phyloP scores from a whole-genome alignment of 2,888 invertebrate genomes.

The Cryptocephalus moraei region DNA sequence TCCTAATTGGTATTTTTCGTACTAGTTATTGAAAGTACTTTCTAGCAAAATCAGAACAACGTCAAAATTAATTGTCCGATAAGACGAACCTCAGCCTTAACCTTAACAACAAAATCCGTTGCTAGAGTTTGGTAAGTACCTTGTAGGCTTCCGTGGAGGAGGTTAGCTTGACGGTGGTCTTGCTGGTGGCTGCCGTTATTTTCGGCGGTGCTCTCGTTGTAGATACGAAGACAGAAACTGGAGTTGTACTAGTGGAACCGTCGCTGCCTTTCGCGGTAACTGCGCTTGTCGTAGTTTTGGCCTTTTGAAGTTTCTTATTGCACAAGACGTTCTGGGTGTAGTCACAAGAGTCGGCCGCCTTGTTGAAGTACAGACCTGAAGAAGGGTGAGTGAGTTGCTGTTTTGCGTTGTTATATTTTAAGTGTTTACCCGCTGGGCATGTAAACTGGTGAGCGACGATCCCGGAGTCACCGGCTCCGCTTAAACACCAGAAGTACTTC shows the following conservation, averaged over 20 bases:
- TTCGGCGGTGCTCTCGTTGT: conserved; percentile 26
- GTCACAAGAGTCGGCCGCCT: conserved; percentile 85
- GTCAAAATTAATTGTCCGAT: no score
- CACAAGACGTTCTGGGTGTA: conserved; percentile 81
- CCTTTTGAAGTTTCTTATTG: conserved; percentile 49
- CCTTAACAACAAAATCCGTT: no score
- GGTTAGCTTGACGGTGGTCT: conserved; percentile 27
- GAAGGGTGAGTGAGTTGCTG: neutral
- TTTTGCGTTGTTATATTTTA: neutral
- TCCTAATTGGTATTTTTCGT: neutral
- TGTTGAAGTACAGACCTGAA: conserved; percentile 79
- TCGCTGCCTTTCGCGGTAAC: conserved; percentile 40
- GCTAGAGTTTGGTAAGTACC: conserved; percentile 1
- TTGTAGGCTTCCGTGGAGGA: conserved; percentile 31
- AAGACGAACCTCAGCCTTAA: no score
- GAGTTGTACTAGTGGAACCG: conserved; percentile 39
- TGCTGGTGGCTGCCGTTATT: conserved; percentile 36
- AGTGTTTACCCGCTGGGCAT: conserved; percentile 69
- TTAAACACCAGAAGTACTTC: conserved; percentile 91
- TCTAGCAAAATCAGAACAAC: no score
- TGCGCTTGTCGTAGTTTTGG: conserved; percentile 40
- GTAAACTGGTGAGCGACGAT: conserved; percentile 89
- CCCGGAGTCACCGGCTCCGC: conserved; percentile 79
- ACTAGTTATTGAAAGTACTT: neutral
- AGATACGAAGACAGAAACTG: conserved; percentile 30